phyloP scores from a whole-genome alignment of 2,113 vertebrate genomes.

The Macquaria australasica region DNA sequence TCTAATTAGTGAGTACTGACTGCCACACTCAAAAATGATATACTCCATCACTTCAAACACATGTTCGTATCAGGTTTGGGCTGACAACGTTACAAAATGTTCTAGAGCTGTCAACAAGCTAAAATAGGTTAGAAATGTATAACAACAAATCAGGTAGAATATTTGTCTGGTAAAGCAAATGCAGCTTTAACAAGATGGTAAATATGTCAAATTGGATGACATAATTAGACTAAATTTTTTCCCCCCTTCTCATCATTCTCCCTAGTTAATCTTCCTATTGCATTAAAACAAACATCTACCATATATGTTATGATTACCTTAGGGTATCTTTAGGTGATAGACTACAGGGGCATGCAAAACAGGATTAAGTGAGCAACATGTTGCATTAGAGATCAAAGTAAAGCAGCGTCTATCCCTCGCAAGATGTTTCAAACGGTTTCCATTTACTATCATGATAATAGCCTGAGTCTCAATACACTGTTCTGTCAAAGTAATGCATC shows the following conservation, averaged over 20 bases:
- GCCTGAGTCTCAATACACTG: neutral
- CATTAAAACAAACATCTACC: neutral
- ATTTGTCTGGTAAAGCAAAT: neutral
- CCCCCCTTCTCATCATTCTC: neutral
- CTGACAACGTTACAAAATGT: neutral
- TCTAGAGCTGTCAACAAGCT: neutral
- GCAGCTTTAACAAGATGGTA: neutral
- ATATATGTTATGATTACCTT: neutral
- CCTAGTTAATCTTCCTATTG: neutral
- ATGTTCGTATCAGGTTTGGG: neutral
- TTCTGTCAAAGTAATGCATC: constrained; percentile 43
- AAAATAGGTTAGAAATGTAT: neutral
- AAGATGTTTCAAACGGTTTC: constrained; percentile 4
- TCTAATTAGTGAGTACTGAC: constrained; percentile 11
- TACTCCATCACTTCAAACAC: neutral
- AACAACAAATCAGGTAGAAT: neutral
- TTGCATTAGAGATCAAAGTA: constrained; percentile 33
- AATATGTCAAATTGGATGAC: neutral
- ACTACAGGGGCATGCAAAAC: neutral
- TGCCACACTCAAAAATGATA: neutral
- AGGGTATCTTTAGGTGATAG: neutral
- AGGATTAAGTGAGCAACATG: constrained; percentile 6
- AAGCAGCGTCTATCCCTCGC: constrained; percentile 7
- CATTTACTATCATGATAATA: constrained; percentile 39
- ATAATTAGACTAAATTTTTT: neutral